Evolutionary conservation across 2,797 vertebrate species (phyloP).

Genomic region (Sebastes aleutianus): DNA sequence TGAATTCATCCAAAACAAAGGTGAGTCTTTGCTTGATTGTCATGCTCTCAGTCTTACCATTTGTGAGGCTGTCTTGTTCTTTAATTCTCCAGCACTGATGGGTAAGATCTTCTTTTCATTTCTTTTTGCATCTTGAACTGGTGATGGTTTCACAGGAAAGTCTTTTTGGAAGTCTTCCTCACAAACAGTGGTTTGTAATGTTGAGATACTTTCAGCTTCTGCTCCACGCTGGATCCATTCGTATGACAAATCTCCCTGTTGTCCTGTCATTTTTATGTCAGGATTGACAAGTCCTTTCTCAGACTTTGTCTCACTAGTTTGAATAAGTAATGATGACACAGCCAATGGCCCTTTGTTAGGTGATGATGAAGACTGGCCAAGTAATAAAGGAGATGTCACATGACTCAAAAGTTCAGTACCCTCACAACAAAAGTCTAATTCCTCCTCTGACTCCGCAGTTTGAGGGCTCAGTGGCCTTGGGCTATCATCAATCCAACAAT

Average conservation of each 20-base stretch:
- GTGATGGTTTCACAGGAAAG: constrained; percentile 65
- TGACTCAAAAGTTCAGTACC: constrained; percentile 34
- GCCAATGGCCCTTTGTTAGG: background rate
- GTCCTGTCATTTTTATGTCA: background rate
- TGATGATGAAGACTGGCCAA: constrained; percentile 1
- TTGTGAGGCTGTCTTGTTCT: constrained; percentile 76
- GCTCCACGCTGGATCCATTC: background rate
- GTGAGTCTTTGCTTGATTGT: constrained; percentile 16
- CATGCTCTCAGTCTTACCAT: constrained; percentile 85
- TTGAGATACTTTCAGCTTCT: constrained; percentile 11
- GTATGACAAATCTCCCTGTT: constrained; percentile 4
- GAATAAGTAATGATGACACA: background rate
- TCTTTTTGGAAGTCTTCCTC: constrained; percentile 39
- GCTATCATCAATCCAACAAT: constrained; percentile 67
- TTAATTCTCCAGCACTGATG: constrained; percentile 65
- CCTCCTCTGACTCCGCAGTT: constrained; percentile 59
- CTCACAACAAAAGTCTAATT: constrained; percentile 21
- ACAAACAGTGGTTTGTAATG: constrained; percentile 14
- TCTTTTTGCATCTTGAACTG: constrained; percentile 46
- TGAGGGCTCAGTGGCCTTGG: constrained; percentile 67
- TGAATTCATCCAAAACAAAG: constrained; percentile 27
- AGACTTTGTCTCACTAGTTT: constrained; percentile 12
- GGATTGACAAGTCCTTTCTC: constrained; percentile 7
- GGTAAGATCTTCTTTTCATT: constrained; percentile 38
- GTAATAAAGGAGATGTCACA: constrained; percentile 37